Evolutionary conservation across 2,797 vertebrate species (phyloP).

Genomic region (Hyperoplus immaculatus): DNA sequence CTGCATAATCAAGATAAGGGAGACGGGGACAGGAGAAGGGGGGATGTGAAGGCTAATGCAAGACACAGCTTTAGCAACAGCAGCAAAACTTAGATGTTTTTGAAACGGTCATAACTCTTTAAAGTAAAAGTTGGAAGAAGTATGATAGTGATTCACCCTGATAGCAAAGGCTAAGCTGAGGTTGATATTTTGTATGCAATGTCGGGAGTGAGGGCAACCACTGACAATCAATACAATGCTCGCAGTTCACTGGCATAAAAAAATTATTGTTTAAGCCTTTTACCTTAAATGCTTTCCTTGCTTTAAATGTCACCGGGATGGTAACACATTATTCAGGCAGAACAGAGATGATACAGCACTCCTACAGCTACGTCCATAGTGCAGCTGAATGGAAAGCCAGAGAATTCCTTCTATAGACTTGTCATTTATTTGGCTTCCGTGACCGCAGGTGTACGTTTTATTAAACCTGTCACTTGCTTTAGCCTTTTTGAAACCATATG

Average conservation of each 20-base stretch:
- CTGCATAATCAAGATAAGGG: conserved; percentile 92
- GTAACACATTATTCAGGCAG: conserved; percentile 34
- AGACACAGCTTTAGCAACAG: conserved; percentile 71
- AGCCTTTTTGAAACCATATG: conserved; percentile 27
- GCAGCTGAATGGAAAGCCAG: conserved; percentile 34
- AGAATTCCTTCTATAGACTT: conserved; percentile 25
- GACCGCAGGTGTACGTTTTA: conserved; percentile 36
- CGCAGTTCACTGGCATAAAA: conserved; percentile 15
- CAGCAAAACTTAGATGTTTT: conserved; percentile 73
- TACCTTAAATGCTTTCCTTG: conserved; percentile 19
- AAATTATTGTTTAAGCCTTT: conserved; percentile 27
- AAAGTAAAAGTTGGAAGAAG: conserved; percentile 61
- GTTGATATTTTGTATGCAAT: conserved; percentile 32
- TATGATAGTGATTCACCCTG: conserved; percentile 48
- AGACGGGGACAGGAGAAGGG: conserved; percentile 74
- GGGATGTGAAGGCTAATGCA: conserved; percentile 74
- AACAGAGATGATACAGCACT: conserved; percentile 46
- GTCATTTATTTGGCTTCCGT: conserved; percentile 35
- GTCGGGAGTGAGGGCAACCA: conserved; percentile 13
- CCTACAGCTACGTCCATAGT: conserved; percentile 24
- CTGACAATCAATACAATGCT: conserved; percentile 24
- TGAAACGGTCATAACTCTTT: conserved; percentile 48
- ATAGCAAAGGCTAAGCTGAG: conserved; percentile 30
- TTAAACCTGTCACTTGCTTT: conserved; percentile 46
- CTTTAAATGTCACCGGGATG: conserved; percentile 44